Base-by-base conservation (phyloP, 1,140 invertebrate species). In the Drosophila ogumai region DNA sequence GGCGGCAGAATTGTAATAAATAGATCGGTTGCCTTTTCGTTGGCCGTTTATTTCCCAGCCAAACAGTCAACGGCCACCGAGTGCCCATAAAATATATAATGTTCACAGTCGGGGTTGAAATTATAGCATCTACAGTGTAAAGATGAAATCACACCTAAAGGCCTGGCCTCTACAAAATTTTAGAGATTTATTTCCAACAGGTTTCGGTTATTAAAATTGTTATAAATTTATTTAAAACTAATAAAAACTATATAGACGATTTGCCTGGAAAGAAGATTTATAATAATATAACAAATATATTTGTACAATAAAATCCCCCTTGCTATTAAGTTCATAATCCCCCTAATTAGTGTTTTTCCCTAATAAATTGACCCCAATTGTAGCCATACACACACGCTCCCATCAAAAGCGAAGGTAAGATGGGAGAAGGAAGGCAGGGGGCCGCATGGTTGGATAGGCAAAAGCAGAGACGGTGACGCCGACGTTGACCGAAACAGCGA, bases 371-470 rank as follows among this genome's bases (percentile, higher is more conserved):
- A 32, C 63, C 64, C 9, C 13, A 67, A 41, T 43, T 55, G 66
- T 67, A 38, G 10, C n/a, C 63, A 19, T 32, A 69, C 28, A 79
- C 44, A 52, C 34, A 58, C 41, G 63, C 19, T 66, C 43, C 46
- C 12, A 66, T 31, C 68, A 38, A 54, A 17, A 64, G n/a, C 31
- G 17, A 54, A 55, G 52, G 52, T 55, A 55, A 55, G 52, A 38
- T 55, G 13, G 52, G 52, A 5, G 52, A 15, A 55, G 52, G 13
- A 9, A 36, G 57, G 44, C 31, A 49, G 41, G 58, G 59, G 81
- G 67, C 58, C 65, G 71, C 75, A 79, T 78, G 84, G 79, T 87
- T 87, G 84, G 85, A 90, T 87, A 87, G 84, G 82, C 84, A 87
- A 87, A 88, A 81, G 84, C 84, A 90, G 85, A 84, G 74, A 77